Evolutionary conservation across 2,797 vertebrate species (phyloP).

Genomic region (Clarias platycephalus): DNA sequence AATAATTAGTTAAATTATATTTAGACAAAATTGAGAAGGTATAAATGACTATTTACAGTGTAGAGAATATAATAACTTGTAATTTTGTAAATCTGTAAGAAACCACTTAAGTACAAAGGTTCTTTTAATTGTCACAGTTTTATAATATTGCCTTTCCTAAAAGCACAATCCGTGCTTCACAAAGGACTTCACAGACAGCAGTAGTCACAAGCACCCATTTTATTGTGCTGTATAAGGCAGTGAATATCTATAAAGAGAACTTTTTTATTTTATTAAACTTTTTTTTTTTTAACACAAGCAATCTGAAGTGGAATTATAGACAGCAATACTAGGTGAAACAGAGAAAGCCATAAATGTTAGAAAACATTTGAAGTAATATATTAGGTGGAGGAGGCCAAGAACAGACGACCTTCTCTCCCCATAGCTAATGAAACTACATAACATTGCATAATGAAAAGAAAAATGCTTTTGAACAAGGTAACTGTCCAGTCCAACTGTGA

Average conservation of each 20-base stretch:
- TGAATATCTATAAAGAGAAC: constrained; percentile 87
- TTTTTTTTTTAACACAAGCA: constrained; percentile 78
- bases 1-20: background rate
- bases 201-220: constrained; percentile 68
- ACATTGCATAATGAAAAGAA: constrained; percentile 82
- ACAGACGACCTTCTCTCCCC: constrained; percentile 65
- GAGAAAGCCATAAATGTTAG: constrained; percentile 78
- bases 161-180: background rate
- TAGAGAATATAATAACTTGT: background rate
- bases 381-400: constrained; percentile 63
- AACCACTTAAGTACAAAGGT: background rate
- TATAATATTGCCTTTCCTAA: background rate
- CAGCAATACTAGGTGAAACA: constrained; percentile 83
- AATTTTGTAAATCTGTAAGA: too few species aligned
- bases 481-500: constrained; percentile 86
- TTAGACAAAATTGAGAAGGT: background rate
- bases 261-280: constrained; percentile 61
- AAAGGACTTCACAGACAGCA: constrained; percentile 40
- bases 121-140: background rate
- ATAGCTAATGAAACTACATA: constrained; percentile 78
- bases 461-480: constrained; percentile 69
- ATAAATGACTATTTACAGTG: background rate
- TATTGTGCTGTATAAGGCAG: constrained; percentile 92
- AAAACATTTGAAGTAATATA: constrained; percentile 73
- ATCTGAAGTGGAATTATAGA: constrained; percentile 84